These are phyloP conservation scores for Catocala fraxini DNA, from an alignment of 2,888 invertebrate genomes.

Conservation along the genomic window DNA sequence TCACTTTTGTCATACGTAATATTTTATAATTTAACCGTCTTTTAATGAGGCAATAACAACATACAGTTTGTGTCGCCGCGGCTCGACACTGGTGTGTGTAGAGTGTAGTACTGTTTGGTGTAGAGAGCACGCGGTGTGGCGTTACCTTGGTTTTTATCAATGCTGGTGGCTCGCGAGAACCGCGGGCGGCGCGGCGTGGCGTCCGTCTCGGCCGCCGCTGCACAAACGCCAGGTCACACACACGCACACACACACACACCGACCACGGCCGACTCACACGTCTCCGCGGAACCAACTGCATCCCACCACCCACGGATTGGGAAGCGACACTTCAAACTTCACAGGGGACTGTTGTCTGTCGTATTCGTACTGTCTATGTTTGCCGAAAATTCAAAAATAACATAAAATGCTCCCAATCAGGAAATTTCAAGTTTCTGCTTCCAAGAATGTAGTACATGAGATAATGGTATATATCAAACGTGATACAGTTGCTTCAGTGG, in stretches of 20 bases:
- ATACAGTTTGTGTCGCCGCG: no score
- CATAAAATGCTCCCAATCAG: not conserved
- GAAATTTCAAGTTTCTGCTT: constrained; percentile 2
- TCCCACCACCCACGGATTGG: constrained; percentile 3
- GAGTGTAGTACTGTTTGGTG: constrained; percentile 4
- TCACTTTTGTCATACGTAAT: no score
- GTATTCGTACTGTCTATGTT: no score
- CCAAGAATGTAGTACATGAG: constrained; percentile 1
- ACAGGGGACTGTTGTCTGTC: not conserved
- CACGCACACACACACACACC: constrained; percentile 36
- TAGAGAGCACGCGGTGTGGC: constrained; percentile 11
- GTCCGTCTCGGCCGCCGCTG: constrained; percentile 73
- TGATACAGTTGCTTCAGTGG: constrained; percentile 55
- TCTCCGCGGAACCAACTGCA: constrained; percentile 54
- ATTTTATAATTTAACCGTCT: no score
- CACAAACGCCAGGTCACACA: constrained; percentile 57
- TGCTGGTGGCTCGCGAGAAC: constrained; percentile 85
- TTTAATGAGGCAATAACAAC: no score
- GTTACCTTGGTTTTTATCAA: constrained; percentile 84
- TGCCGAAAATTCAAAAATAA: not conserved
- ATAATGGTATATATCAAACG: constrained; percentile 1
- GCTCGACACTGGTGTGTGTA: no score
- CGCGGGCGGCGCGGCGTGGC: constrained; percentile 81
- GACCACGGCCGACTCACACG: constrained; percentile 29
- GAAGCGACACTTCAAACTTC: not conserved